Percentiles rank a stretch among this genome's conserved stretches.
phyloP scores from a whole-genome alignment of 2,797 vertebrate species.

The Pseudotriccus pelzelni region DNA sequence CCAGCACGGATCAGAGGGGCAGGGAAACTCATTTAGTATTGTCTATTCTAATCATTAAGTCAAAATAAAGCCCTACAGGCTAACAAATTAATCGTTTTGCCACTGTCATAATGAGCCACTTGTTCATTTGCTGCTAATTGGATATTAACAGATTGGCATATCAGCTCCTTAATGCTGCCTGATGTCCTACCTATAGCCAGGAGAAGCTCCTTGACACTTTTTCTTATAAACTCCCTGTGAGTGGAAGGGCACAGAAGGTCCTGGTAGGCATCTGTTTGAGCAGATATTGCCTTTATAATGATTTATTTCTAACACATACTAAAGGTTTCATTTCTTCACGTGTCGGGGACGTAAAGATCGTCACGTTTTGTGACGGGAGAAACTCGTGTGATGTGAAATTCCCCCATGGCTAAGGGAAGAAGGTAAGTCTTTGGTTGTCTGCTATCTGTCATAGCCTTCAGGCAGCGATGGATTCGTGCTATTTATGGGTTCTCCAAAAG shows the following conservation, averaged over 20 bases:
- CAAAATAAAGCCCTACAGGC: not conserved
- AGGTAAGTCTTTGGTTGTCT: not conserved
- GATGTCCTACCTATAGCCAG: not conserved
- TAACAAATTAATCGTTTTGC: constrained; percentile 5
- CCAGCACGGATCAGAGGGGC: not conserved
- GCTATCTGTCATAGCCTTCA: not conserved
- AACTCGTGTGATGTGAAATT: not conserved
- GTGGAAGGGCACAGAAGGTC: not conserved
- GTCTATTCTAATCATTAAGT: not conserved
- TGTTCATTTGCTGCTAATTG: not conserved
- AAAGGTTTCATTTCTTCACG: not conserved
- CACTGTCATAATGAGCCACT: not conserved
- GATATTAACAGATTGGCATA: not conserved
- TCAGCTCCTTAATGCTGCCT: not conserved
- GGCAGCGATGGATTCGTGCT: not conserved
- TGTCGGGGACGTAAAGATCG: not conserved
- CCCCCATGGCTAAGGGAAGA: fast-evolving
- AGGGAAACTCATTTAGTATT: not conserved
- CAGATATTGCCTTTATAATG: not conserved
- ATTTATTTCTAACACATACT: not conserved
- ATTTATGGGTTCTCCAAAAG: not conserved
- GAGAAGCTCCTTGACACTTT: not conserved
- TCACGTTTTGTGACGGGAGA: fast-evolving
- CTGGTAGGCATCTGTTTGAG: not conserved
- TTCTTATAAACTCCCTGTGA: not conserved